Evolutionary conservation across 2,113 vertebrate species (phyloP).

Genomic region (Tachysurus vachellii): DNA sequence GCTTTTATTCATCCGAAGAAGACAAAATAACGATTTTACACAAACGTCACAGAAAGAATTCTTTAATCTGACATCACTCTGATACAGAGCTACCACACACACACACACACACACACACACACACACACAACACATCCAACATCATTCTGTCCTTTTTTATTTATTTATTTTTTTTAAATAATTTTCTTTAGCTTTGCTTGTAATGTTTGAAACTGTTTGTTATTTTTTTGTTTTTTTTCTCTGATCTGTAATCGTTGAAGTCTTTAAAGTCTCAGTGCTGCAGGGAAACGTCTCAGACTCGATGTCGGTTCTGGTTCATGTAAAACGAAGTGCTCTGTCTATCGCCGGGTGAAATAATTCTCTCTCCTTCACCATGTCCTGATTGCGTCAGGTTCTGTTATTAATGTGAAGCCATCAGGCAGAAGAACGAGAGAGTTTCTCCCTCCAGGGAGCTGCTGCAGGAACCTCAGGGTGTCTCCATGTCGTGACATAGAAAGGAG

Average conservation of each 20-base stretch:
- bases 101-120: too few species aligned
- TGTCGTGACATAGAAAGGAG: not conserved
- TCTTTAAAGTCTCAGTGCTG: not conserved
- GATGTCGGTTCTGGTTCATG: constrained; percentile 70
- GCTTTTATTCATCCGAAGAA: too few species aligned
- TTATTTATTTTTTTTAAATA: too few species aligned
- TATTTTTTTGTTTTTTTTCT: not conserved
- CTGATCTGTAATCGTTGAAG: not conserved
- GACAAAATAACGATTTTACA: too few species aligned
- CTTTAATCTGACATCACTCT: too few species aligned
- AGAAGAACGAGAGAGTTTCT: constrained; percentile 30
- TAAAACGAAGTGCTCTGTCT: constrained; percentile 57
- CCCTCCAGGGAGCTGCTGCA: not conserved
- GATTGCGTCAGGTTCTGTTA: constrained; percentile 67
- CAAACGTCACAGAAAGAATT: too few species aligned
- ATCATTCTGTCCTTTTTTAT: too few species aligned
- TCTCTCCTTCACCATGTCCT: constrained; percentile 69
- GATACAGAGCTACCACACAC: too few species aligned
- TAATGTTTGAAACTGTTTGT: too few species aligned
- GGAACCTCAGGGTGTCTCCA: not conserved
- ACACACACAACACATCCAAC: too few species aligned
- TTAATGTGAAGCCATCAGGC: constrained; percentile 60
- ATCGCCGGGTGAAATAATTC: constrained; percentile 57
- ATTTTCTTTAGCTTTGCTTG: not conserved
- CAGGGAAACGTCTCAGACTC: constrained; percentile 52